A percentile compares a stretch with the other conserved stretches of the same genome.
These are phyloP conservation scores for Andrena flavipes DNA, from an alignment of 2,888 invertebrate genomes.

Conservation along the genomic window DNA sequence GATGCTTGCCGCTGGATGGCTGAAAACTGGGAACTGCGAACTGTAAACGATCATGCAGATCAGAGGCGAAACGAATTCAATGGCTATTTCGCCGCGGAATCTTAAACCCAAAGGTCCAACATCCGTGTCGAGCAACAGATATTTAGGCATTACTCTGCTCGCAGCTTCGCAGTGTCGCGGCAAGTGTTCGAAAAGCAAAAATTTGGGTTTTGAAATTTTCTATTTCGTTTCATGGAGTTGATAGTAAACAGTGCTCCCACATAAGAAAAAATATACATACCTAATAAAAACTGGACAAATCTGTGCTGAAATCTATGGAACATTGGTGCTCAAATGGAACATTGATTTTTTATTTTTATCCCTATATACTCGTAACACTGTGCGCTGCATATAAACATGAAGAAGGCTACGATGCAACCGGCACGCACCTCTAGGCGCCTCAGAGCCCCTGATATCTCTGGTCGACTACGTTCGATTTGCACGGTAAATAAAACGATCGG, in stretches of 20 bases:
- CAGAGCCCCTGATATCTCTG: slow-evolving; percentile 30
- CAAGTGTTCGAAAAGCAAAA: no score
- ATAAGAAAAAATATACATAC: no score
- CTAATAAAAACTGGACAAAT: no score
- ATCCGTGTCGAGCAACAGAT: slow-evolving; percentile 67
- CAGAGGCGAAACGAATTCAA: slow-evolving; percentile 54
- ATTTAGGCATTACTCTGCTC: slow-evolving; percentile 65
- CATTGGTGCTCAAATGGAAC: no score
- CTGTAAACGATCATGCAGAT: slow-evolving; percentile 55
- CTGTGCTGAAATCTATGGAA: no score
- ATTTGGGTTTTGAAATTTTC: no score
- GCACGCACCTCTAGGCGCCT: slow-evolving; percentile 11
- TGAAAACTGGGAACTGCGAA: neutral
- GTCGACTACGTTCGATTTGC: slow-evolving; percentile 46
- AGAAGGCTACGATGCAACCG: slow-evolving; percentile 45
- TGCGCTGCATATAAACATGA: slow-evolving; percentile 76
- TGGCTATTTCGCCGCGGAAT: slow-evolving; percentile 64
- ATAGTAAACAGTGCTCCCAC: no score
- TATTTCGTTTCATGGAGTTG: no score
- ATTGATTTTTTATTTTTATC: no score
- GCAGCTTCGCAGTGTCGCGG: no score
- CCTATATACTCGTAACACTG: no score
- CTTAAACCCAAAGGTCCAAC: slow-evolving; percentile 29
- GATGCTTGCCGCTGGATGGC: neutral
- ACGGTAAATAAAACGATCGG: slow-evolving; percentile 51